Percentiles rank a stretch among this genome's conserved stretches.
Evolutionary conservation across 1,140 invertebrate genomes (phyloP).

Genomic region (Augochlora pura): DNA sequence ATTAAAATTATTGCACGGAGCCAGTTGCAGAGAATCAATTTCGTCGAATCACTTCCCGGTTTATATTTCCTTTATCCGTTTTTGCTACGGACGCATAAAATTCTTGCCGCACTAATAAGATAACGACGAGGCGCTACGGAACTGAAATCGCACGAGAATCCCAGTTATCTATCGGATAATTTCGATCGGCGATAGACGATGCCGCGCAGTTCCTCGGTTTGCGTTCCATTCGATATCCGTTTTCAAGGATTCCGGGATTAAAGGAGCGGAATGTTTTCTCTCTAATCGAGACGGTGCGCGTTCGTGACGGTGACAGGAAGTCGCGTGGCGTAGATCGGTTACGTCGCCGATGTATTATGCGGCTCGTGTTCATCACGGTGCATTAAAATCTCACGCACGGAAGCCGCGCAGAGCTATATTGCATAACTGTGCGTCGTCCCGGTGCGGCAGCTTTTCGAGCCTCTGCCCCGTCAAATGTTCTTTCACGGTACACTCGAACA

Average conservation of each 20-base stretch:
- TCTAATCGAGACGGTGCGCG: constrained; percentile 4
- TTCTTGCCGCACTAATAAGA: too few species aligned
- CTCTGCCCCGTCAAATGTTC: neutral
- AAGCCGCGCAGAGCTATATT: constrained; percentile 62
- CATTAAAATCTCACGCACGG: constrained; percentile 74
- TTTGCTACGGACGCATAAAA: too few species aligned
- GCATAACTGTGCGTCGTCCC: constrained; percentile 69
- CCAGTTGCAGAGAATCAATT: too few species aligned
- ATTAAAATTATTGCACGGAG: too few species aligned
- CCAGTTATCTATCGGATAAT: too few species aligned
- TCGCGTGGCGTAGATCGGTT: constrained; percentile 26
- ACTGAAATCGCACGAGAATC: too few species aligned
- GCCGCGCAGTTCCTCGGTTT: too few species aligned
- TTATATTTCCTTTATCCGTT: too few species aligned
- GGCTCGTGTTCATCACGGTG: constrained; percentile 57
- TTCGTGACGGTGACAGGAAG: constrained; percentile 48
- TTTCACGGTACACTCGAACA: neutral
- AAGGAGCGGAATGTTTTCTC: constrained; percentile 6
- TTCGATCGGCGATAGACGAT: too few species aligned
- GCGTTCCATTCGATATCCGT: neutral
- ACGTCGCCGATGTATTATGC: constrained; percentile 55
- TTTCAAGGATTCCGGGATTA: neutral
- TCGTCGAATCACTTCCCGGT: too few species aligned
- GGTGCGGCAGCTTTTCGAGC: neutral
- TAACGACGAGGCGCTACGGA: too few species aligned